These are phyloP conservation scores for Eucidaris tribuloides DNA, from an alignment of 35 echinoderm and acorn worm genomes.

Conservation along the genomic window DNA sequence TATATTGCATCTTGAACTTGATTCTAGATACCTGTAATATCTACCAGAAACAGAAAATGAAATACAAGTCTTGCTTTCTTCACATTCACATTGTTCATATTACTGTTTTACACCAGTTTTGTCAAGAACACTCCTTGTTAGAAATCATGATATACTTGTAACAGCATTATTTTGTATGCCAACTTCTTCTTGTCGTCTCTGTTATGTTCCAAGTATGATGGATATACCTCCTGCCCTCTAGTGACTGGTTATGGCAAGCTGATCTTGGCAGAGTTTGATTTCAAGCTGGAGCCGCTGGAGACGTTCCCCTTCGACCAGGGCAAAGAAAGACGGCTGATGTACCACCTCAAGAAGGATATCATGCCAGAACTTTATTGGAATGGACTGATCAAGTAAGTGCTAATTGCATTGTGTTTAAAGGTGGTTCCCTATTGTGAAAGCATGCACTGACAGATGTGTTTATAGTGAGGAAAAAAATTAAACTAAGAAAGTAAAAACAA, in stretches of 20 bases:
- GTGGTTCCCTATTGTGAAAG: not conserved
- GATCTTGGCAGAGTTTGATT: constrained; percentile 94
- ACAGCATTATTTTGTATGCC: too few species aligned
- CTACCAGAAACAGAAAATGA: too few species aligned
- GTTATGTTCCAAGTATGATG: too few species aligned
- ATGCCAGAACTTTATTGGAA: constrained; percentile 91
- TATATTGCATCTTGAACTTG: too few species aligned
- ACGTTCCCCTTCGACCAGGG: constrained; percentile 94
- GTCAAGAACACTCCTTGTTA: too few species aligned
- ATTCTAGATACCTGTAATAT: too few species aligned
- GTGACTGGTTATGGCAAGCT: constrained; percentile 70
- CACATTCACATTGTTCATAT: too few species aligned
- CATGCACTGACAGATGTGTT: not conserved
- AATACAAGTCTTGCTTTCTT: too few species aligned
- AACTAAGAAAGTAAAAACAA: not conserved
- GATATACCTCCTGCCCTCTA: constrained; percentile 92
- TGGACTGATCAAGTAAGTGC: constrained; percentile 76
- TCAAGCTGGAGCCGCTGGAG: constrained; percentile 70
- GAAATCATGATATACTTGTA: too few species aligned
- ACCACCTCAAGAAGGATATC: constrained; percentile 75
- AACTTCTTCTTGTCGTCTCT: too few species aligned
- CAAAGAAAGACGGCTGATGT: constrained; percentile 73
- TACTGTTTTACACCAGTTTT: too few species aligned
- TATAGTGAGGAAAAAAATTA: not conserved
- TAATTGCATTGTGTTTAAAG: too few species aligned